Conservation (phyloP, 2,113 vertebrate genomes). For the Colius striatus region DNA sequence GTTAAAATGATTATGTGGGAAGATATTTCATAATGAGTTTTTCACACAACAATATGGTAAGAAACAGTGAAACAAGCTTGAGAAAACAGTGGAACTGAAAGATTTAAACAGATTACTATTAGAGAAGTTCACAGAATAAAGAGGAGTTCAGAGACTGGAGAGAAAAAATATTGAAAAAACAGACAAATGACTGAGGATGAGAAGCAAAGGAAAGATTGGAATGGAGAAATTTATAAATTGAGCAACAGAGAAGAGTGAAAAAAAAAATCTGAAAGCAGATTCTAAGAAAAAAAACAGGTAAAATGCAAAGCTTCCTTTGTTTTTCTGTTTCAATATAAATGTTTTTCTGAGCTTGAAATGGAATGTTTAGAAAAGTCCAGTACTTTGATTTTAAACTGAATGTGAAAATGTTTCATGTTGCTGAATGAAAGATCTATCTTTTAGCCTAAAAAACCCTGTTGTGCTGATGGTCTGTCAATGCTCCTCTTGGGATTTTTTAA, state of each 20-base stretch:
- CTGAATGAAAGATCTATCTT: neutral
- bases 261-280: neutral
- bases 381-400: neutral
- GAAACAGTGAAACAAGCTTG: neutral
- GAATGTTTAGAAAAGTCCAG: neutral
- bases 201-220: neutral
- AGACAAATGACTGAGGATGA: neutral
- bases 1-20: neutral
- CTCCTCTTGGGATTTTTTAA: neutral
- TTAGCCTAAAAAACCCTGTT: neutral
- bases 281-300: neutral
- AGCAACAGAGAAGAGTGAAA: neutral
- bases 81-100: neutral
- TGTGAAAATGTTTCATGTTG: neutral
- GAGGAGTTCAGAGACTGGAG: neutral
- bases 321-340: neutral
- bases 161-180: neutral
- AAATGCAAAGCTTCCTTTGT: neutral
- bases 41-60: neutral
- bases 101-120: neutral
- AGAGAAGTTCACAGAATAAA: neutral
- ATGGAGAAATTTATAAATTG: neutral
- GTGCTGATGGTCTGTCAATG: neutral
- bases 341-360: neutral
- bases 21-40: neutral